phyloP scores from a whole-genome alignment of 1,140 invertebrate species.

The Lordiphosa clarofinis region DNA sequence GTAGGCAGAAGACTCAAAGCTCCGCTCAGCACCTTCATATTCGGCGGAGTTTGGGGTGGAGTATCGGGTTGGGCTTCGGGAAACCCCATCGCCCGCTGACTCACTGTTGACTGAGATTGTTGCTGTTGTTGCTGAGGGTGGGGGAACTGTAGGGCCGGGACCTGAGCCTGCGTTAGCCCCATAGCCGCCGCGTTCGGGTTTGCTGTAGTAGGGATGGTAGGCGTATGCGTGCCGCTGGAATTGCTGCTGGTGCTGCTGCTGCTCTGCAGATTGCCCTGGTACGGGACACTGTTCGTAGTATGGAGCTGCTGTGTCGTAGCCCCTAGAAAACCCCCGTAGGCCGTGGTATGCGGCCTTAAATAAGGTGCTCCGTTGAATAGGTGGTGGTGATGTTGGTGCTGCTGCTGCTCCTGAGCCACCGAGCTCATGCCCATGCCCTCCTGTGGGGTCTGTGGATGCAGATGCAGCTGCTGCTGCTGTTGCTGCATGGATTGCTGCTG shows the following conservation, averaged over 20 bases:
- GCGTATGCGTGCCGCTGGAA: constrained; percentile 57
- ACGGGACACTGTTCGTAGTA: constrained; percentile 76
- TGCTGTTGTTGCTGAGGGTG: constrained; percentile 35
- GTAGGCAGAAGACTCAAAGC: constrained; percentile 83
- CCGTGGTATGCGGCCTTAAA: constrained; percentile 77
- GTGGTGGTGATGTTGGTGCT: constrained; percentile 46
- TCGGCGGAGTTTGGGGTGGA: constrained; percentile 94
- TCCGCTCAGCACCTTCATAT: constrained; percentile 91
- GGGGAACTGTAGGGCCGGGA: constrained; percentile 20
- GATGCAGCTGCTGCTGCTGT: constrained; percentile 37
- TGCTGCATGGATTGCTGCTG: constrained; percentile 67
- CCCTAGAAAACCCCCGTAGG: constrained; percentile 82
- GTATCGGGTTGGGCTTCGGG: constrained; percentile 93
- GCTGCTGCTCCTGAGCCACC: constrained; percentile 24
- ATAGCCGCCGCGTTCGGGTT: constrained; percentile 36
- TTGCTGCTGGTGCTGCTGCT: constrained; percentile 43
- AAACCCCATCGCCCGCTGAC: constrained; percentile 84
- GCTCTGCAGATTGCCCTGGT: constrained; percentile 35
- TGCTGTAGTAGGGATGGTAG: constrained; percentile 75
- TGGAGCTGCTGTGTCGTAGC: constrained; percentile 76
- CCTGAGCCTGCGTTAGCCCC: constrained; percentile 13
- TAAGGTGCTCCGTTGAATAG: constrained; percentile 80
- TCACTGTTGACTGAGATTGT: constrained; percentile 66
- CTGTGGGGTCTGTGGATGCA: constrained; percentile 38
- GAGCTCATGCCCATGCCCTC: constrained; percentile 24